Base-by-base conservation (phyloP, 2,888 invertebrate species). In the Chydorus sphaericus region DNA sequence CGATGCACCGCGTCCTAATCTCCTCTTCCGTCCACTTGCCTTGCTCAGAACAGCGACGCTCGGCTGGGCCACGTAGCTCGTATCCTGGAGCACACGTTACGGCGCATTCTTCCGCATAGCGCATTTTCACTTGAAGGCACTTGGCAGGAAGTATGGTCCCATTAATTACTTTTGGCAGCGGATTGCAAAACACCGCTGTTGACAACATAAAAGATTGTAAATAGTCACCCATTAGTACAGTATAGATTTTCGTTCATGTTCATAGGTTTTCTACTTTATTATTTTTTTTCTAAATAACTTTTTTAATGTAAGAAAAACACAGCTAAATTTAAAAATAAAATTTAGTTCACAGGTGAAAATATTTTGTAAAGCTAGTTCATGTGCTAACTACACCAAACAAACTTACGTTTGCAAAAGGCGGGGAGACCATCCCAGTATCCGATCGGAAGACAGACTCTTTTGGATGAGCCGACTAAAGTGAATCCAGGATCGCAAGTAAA, bases 361-460 rank as follows among this genome's bases (percentile, higher is more conserved):
- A n/a, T n/a, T n/a, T n/a, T n/a, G n/a, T n/a, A n/a, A n/a, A n/a
- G n/a, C n/a, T n/a, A n/a, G n/a, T n/a, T n/a, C n/a, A n/a, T n/a
- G n/a, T n/a, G n/a, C n/a, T n/a, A n/a, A n/a, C n/a, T n/a, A n/a
- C n/a, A n/a, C n/a, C n/a, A 48, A 10, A 49, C 38, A 14, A 18
- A 63, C 66, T 68, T 68, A 81, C 81, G 77, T 72, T 78, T 78
- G 65, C 83, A 83, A 50, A 76, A 72, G 1, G 78, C 75, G 59
- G 75, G 76, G 11, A 82, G 69, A 2, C 83, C 83, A 63, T 81
- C 80, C 83, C 83, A 83, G 64, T 77, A 73, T 0, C 79, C 77
- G 48, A 81, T 69, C 0, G 82, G 80, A 48, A 83, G 69, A 63
- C 83, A 83, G 29, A 76, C 78, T 37, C 82, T 68, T 59, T 75